A percentile compares a stretch with the other conserved stretches of the same genome.
Conservation (phyloP, 2,113 vertebrate species). For the Antechinus flavipes region DNA sequence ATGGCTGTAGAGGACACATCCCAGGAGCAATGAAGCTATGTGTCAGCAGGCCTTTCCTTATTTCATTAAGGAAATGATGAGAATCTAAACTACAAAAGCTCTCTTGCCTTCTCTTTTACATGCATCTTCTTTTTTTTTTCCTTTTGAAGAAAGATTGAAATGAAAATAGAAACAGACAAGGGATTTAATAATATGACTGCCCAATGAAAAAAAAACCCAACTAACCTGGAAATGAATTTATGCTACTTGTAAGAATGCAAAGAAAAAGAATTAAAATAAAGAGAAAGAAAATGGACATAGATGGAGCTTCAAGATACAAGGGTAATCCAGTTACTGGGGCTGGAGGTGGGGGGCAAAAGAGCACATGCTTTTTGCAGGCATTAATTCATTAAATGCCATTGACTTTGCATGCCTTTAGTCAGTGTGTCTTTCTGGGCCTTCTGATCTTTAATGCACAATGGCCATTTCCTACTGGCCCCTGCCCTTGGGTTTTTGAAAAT, state of each 20-base stretch:
- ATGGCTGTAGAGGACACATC: not conserved
- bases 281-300: constrained; percentile 13
- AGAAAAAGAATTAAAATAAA: constrained; percentile 47
- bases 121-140: not conserved
- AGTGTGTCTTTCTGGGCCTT: not conserved
- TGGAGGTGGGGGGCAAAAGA: not conserved
- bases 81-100: constrained; percentile 76
- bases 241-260: constrained; percentile 56
- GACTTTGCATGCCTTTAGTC: not conserved
- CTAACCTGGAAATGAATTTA: constrained; percentile 74
- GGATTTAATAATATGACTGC: constrained; percentile 83
- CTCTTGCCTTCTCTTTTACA: constrained; percentile 57
- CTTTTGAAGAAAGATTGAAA: not conserved
- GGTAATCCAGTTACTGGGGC: constrained; percentile 75
- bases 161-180: constrained; percentile 64
- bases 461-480: not conserved
- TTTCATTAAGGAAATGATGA: constrained; percentile 81
- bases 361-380: not conserved
- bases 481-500: not conserved
- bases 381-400: constrained; percentile 11
- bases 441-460: not conserved
- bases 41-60: constrained; percentile 78
- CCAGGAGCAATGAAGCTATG: constrained; percentile 63
- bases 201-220: constrained; percentile 58
- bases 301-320: constrained; percentile 70